Base-by-base conservation (phyloP, 1,140 invertebrate genomes). In the Aphelinus atriplicis region DNA sequence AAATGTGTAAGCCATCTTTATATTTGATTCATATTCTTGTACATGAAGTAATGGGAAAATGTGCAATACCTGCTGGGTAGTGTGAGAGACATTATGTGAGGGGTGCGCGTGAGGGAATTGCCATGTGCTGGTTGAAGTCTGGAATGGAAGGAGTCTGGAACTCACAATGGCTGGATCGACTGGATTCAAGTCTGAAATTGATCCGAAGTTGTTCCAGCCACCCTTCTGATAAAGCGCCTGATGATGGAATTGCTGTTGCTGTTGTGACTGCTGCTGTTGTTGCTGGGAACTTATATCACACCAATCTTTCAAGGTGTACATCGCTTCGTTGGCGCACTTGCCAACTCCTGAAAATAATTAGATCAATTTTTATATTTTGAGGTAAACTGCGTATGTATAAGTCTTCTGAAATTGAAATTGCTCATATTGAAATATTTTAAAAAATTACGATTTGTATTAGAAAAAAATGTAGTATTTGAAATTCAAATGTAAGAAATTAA, bases 131-230 rank as follows among this genome's bases (percentile, higher is more conserved):
- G 82, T 84, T 67, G 82, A 64, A 66, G 82, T 84, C 81, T 87
- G 86, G 82, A 90, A 86, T 80, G 88, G 86, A 81, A 89, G 87
- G 81, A 89, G 90, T 78, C 89, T 86, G 77, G 90, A 93, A 71
- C 93, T 93, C 81, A 96, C 91, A 80, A 96, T 96, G 70, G 95
- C 95, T 71, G 95, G 95, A 88, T 96, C 95, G 86, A 95, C 90
- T 76, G 93, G 91, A 80, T 94, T 94, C 94, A 94, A 95, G 87
- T 95, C 94, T 76, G 90, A 84, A 69, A 87, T 85, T 77, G 87
- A 83, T 78, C 86, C 87, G 70, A 87, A 84, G 67, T 88, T 88
- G 75, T 85, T 88, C 88, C 87, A 89, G 42, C 85, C 84, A 64
- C 81, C 80, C 77, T 88, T 87, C 69, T 85, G 86, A 71, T 86